These are phyloP conservation scores for Crocidura indochinensis DNA, from an alignment of 2,797 vertebrate genomes.

Conservation along the genomic window DNA sequence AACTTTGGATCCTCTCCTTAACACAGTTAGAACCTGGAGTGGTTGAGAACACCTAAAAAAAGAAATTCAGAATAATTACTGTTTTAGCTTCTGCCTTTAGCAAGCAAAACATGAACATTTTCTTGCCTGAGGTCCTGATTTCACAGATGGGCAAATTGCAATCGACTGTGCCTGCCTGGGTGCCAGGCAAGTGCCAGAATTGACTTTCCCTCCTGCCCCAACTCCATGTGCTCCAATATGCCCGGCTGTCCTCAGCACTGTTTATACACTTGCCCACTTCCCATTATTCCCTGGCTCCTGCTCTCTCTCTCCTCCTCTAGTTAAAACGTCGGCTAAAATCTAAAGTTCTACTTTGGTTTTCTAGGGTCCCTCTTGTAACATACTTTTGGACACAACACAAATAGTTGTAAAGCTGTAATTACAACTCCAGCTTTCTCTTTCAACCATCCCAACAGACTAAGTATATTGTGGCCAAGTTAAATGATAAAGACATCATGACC, in stretches of 20 bases:
- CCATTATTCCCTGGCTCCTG: background rate
- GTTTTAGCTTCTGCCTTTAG: slow-evolving; percentile 75
- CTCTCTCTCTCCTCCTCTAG: background rate
- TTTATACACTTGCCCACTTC: slow-evolving; percentile 2
- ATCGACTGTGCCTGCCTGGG: slow-evolving; percentile 69
- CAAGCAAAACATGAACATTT: slow-evolving; percentile 77
- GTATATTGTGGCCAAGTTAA: background rate
- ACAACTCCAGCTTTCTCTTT: slow-evolving; percentile 26
- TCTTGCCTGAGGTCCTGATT: slow-evolving; percentile 82
- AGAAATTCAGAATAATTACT: slow-evolving; percentile 75
- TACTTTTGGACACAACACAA: slow-evolving; percentile 14
- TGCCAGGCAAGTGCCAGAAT: slow-evolving; percentile 60
- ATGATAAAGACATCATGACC: background rate
- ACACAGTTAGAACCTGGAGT: slow-evolving; percentile 44
- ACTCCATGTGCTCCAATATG: background rate
- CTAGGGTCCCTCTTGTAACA: background rate
- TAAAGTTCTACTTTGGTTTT: background rate
- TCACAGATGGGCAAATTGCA: slow-evolving; percentile 84
- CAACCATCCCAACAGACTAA: background rate
- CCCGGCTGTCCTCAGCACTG: background rate
- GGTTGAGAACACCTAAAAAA: slow-evolving; percentile 12
- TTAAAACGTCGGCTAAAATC: background rate
- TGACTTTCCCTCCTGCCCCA: slow-evolving; percentile 67
- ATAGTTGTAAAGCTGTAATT: background rate
- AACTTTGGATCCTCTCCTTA: background rate